These are phyloP conservation scores for Petrocephalus zakoni DNA, from an alignment of 2,113 vertebrate species.

Conservation along the genomic window DNA sequence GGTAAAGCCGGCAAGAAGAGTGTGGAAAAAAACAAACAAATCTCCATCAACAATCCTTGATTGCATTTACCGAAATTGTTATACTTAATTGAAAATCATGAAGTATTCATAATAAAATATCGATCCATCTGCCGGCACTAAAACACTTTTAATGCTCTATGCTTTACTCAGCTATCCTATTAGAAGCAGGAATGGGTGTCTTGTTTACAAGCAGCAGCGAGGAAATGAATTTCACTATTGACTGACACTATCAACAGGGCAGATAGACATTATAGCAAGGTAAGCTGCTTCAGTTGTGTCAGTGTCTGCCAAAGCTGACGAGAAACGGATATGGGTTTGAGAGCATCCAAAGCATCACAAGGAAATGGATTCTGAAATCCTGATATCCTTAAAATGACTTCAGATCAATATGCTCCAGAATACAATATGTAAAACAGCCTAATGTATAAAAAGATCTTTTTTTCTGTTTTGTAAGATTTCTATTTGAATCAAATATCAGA, in stretches of 20 bases:
- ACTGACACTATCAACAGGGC: slow-evolving; percentile 65
- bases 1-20: not conserved
- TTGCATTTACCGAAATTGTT: slow-evolving; percentile 24
- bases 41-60: slow-evolving; percentile 18
- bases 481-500: not conserved
- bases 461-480: not conserved
- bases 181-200: slow-evolving; percentile 42
- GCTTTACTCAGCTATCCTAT: slow-evolving; percentile 32
- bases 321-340: slow-evolving; percentile 59
- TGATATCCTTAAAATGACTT: slow-evolving; percentile 59
- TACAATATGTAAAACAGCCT: slow-evolving; percentile 56
- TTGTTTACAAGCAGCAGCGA: slow-evolving; percentile 49
- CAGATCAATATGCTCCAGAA: slow-evolving; percentile 65
- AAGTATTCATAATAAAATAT: slow-evolving; percentile 33
- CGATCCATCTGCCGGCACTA: slow-evolving; percentile 22
- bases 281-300: slow-evolving; percentile 59
- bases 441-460: slow-evolving; percentile 55
- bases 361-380: slow-evolving; percentile 64
- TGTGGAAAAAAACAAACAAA: slow-evolving; percentile 20
- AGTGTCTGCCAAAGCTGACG: slow-evolving; percentile 61
- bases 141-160: slow-evolving; percentile 30
- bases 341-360: slow-evolving; percentile 42
- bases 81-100: slow-evolving; percentile 28
- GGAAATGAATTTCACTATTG: slow-evolving; percentile 63
- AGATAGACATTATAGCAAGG: slow-evolving; percentile 56